These are phyloP conservation scores for Pyrgus malvae DNA, from an alignment of 2,888 invertebrate species.

Conservation along the genomic window DNA sequence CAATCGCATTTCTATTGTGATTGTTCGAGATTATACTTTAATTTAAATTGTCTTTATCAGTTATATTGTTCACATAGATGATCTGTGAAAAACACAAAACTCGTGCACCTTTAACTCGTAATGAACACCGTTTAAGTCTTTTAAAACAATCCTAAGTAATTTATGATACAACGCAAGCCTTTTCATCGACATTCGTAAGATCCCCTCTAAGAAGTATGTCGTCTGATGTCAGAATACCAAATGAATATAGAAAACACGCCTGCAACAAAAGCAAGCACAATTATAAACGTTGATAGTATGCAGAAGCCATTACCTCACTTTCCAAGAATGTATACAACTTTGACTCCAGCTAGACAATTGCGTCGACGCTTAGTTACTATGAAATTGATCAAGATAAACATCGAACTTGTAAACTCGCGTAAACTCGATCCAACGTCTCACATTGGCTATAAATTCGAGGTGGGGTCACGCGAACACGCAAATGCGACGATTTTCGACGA, in stretches of 20 bases:
- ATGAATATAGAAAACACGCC: not conserved
- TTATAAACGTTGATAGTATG: conserved; percentile 7
- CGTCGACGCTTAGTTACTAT: conserved; percentile 14
- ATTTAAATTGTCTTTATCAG: too few species aligned
- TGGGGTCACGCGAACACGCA: conserved; percentile 47
- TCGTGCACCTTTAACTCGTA: too few species aligned
- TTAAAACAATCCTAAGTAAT: too few species aligned
- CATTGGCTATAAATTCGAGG: conserved; percentile 48
- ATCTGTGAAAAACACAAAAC: too few species aligned
- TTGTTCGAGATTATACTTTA: too few species aligned
- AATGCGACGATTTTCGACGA: conserved; percentile 22
- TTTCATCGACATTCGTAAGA: too few species aligned
- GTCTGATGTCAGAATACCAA: too few species aligned
- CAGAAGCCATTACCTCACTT: conserved; percentile 18
- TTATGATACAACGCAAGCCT: too few species aligned
- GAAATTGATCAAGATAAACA: conserved; percentile 31
- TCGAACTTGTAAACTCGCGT: conserved; percentile 51
- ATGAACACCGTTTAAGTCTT: too few species aligned
- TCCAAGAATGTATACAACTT: conserved; percentile 17
- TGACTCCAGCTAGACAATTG: conserved; percentile 21
- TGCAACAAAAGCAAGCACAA: not conserved
- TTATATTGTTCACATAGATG: too few species aligned
- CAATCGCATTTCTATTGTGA: too few species aligned
- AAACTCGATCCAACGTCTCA: conserved; percentile 45
- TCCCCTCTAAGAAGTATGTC: too few species aligned